phyloP scores from a whole-genome alignment of 2,797 vertebrate species.

The Orientallactaga sibirica region DNA sequence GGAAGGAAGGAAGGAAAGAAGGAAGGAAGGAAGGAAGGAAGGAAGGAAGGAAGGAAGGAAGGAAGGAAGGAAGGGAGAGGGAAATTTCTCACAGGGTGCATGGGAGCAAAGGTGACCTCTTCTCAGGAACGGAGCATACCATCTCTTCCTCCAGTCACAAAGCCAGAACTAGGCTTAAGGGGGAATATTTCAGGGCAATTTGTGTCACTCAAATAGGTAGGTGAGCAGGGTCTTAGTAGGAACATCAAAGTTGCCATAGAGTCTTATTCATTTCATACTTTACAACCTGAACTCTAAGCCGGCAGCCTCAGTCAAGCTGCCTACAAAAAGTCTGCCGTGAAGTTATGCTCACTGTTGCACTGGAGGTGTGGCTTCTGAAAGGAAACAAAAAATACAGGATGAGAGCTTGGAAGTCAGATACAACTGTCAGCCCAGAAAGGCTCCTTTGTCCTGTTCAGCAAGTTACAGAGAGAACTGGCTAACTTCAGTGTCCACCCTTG shows the following conservation, averaged over 20 bases:
- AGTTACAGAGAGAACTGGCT: background rate
- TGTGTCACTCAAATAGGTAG: background rate
- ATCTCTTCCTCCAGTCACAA: constrained; percentile 58
- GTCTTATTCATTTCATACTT: background rate
- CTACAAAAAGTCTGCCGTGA: background rate
- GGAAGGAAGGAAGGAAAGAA: no score
- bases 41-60: no score
- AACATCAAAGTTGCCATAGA: background rate
- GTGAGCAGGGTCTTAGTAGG: background rate
- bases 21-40: no score
- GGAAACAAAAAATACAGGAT: background rate
- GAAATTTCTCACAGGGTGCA: background rate
- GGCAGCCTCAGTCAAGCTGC: background rate
- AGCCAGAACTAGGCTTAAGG: constrained; percentile 20
- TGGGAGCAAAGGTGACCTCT: constrained; percentile 57
- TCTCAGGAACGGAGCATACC: background rate
- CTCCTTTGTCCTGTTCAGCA: background rate
- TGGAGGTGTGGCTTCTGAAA: background rate
- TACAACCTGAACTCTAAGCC: background rate
- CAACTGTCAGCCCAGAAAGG: background rate
- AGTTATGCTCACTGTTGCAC: background rate
- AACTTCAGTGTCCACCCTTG: background rate
- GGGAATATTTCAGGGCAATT: background rate
- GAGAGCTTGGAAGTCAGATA: background rate
- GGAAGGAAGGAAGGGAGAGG: no score